Conservation (phyloP, 2,797 vertebrate genomes). For the Cottoperca gobio region DNA sequence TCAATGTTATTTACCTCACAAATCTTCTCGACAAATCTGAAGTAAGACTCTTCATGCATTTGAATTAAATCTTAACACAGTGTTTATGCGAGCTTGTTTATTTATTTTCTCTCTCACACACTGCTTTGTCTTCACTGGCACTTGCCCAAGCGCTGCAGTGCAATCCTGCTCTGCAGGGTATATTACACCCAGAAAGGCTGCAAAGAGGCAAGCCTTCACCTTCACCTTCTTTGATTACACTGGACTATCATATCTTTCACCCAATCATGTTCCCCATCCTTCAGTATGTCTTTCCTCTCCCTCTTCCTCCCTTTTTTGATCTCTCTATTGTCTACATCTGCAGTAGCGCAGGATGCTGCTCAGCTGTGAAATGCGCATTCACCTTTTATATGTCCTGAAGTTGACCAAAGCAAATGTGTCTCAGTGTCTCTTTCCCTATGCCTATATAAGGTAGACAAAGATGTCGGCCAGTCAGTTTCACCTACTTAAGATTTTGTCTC, state of each 20-base stretch:
- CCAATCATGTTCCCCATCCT: constrained; percentile 2
- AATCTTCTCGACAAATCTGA: background rate
- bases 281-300: background rate
- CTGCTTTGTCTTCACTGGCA: background rate
- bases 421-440: background rate
- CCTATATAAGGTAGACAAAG: background rate
- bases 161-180: constrained; percentile 32
- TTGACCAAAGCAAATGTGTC: background rate
- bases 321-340: constrained; percentile 18
- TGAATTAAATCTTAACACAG: background rate
- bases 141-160: constrained; percentile 35
- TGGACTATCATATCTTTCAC: background rate
- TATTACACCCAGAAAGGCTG: background rate
- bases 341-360: constrained; percentile 23
- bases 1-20: constrained; percentile 11
- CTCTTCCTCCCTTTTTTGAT: background rate
- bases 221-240: constrained; percentile 9
- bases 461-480: background rate
- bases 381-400: constrained; percentile 30
- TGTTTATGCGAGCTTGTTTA: constrained; percentile 6
- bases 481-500: background rate
- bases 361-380: constrained; percentile 44
- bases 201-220: background rate
- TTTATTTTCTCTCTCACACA: background rate
- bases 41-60: background rate